Conservation (phyloP, 2,888 invertebrate genomes). For the Plusia festucae region DNA sequence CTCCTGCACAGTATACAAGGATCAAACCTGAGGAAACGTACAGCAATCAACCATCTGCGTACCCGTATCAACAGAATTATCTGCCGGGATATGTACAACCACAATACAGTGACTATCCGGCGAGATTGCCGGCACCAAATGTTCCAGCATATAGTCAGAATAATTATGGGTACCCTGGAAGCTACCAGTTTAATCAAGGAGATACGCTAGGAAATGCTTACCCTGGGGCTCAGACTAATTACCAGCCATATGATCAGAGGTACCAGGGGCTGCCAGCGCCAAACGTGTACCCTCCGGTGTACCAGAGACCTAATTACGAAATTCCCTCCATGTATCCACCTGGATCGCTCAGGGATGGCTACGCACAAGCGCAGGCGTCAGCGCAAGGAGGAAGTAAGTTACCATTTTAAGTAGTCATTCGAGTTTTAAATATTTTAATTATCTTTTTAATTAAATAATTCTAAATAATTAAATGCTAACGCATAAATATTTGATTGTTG, state of each 20-base stretch:
- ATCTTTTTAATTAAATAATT: no score
- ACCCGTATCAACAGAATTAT: constrained; percentile 31
- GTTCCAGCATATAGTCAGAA: constrained; percentile 24
- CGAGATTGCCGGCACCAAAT: constrained; percentile 10
- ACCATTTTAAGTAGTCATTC: background rate
- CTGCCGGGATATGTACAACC: constrained; percentile 24
- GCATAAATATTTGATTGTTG: background rate
- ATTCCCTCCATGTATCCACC: constrained; percentile 33
- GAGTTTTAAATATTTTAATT: no score
- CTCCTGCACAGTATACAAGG: background rate
- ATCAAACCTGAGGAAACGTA: constrained; percentile 8
- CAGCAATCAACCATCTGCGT: constrained; percentile 24
- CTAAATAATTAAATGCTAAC: no score
- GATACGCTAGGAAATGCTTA: constrained; percentile 18
- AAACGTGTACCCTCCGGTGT: constrained; percentile 49
- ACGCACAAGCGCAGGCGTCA: constrained; percentile 14
- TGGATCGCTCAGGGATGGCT: constrained; percentile 23
- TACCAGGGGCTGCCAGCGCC: constrained; percentile 45
- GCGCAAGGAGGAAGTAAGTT: constrained; percentile 41
- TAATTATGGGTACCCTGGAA: constrained; percentile 28
- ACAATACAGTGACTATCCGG: constrained; percentile 29
- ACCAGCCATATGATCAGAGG: constrained; percentile 33
- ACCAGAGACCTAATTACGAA: constrained; percentile 44
- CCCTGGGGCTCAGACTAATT: constrained; percentile 16
- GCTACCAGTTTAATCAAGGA: constrained; percentile 31